Conservation (phyloP, 2,797 vertebrate species). For the Mus spretus region DNA sequence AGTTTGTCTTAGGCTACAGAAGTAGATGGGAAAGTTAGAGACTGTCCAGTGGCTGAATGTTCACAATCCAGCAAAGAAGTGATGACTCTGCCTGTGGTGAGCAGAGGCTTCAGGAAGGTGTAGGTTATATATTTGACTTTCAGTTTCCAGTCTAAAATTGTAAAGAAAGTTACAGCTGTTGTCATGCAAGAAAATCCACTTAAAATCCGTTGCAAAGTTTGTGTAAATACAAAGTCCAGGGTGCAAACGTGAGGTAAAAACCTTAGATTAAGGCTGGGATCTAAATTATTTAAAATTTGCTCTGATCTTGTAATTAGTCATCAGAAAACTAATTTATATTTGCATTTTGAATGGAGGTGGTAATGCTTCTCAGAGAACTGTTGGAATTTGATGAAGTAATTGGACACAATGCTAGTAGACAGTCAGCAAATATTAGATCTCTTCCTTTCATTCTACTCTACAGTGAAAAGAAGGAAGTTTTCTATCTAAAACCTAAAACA, state of each 20-base stretch:
- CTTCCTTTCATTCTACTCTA: constrained; percentile 20
- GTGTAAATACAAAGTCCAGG: constrained; percentile 64
- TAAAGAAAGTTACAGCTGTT: constrained; percentile 65
- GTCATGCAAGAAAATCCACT: constrained; percentile 52
- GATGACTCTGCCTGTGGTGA: neutral
- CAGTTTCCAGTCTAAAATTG: constrained; percentile 33
- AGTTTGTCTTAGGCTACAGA: neutral
- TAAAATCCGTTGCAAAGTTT: constrained; percentile 62
- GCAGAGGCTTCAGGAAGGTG: neutral
- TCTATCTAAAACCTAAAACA: constrained; percentile 21
- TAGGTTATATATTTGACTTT: neutral
- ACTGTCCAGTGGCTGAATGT: constrained; percentile 11
- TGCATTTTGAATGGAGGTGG: constrained; percentile 13
- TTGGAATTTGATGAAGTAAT: constrained; percentile 49
- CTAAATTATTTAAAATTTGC: constrained; percentile 56
- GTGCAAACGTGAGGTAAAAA: neutral
- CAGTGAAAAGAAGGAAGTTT: neutral
- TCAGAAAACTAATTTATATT: constrained; percentile 52
- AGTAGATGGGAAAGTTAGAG: constrained; percentile 10
- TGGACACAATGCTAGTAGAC: neutral
- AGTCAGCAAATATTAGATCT: constrained; percentile 11
- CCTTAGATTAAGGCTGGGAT: constrained; percentile 66
- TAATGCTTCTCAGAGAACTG: constrained; percentile 39
- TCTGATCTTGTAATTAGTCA: constrained; percentile 14
- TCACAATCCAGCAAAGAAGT: constrained; percentile 19